Base-by-base conservation (phyloP, 2,888 invertebrate genomes). In the Pardosa pseudoannulata region DNA sequence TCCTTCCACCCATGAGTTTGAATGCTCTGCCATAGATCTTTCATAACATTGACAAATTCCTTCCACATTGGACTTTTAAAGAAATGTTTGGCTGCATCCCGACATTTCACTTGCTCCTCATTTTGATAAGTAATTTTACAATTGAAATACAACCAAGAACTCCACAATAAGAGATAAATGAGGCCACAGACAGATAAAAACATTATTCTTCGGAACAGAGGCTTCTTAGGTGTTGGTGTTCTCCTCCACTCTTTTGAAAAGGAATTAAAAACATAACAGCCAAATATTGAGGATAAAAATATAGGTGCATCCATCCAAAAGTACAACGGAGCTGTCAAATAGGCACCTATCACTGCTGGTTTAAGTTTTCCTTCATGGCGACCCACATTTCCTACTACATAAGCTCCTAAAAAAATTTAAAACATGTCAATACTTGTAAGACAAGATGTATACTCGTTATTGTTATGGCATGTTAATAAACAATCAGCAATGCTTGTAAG, bases 341-440 rank as follows among this genome's bases (percentile, higher is more conserved):
- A 95, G 0, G 97, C 94, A 0, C 94, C 94, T 0, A 94, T 74
- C 0, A 97, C 91, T 0, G 96, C 94, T 91, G 94, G 93, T 93
- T 94, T 94, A 39, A 96, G 92, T 0, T 93, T 92, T 0, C 97
- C 97, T 90, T 93, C 93, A 91, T 97, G 95, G 0, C 95, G 93
- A 0, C 98, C 98, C 88, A 98, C 95, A 90, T 98, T 98, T 31
- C 97, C 97, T 9, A 97, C 96, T 0, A 95, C 93, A 95, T 97
- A 96, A 0, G 97, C 96, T 89, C 97, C 98, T 97, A 91, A 46
- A 32, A 76, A n/a, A 65, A 36, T n/a, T n/a, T n/a, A n/a, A n/a
- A n/a, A n/a, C n/a, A n/a, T n/a, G n/a, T n/a, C n/a, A n/a, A n/a
- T n/a, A n/a, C n/a, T n/a, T n/a, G n/a, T n/a, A n/a, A n/a, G n/a